Conservation (phyloP, 2,888 invertebrate genomes). For the Galerucella calmariensis region DNA sequence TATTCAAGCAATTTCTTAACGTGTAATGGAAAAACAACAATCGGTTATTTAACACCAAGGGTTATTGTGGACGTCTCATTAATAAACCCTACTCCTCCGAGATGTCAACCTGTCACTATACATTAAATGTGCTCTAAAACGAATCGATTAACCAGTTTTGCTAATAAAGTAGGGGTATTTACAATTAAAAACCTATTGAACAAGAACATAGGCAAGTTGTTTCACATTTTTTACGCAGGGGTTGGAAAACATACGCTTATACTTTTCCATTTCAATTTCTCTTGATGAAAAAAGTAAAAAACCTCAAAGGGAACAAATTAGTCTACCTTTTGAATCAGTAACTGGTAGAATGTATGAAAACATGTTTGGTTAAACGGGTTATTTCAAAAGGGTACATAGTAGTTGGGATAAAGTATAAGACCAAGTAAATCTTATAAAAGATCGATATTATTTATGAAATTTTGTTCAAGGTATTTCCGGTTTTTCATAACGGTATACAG, state of each 20-base stretch:
- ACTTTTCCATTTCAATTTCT: too few relatives aligned
- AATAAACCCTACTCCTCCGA: background rate
- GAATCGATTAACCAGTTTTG: background rate
- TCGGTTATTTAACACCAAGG: background rate
- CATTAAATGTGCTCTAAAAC: background rate
- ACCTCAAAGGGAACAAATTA: background rate
- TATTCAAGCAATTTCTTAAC: constrained; percentile 3
- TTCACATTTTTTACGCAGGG: background rate
- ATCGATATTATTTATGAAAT: too few relatives aligned
- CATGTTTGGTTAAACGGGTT: too few relatives aligned
- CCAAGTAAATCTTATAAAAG: too few relatives aligned
- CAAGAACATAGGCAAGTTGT: background rate
- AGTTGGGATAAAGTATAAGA: too few relatives aligned
- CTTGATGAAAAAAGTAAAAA: background rate
- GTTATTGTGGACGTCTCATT: background rate
- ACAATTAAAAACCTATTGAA: background rate
- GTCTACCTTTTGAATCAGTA: background rate
- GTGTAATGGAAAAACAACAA: background rate
- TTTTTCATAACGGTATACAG: too few relatives aligned
- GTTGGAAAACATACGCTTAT: too few relatives aligned
- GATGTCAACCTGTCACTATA: background rate
- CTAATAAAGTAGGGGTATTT: background rate
- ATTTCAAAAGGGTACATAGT: too few relatives aligned
- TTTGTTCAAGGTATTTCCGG: too few relatives aligned
- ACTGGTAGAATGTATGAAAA: too few relatives aligned